Evolutionary conservation across 2,888 invertebrate genomes (phyloP).

Genomic region (Leucophora obtusa): DNA sequence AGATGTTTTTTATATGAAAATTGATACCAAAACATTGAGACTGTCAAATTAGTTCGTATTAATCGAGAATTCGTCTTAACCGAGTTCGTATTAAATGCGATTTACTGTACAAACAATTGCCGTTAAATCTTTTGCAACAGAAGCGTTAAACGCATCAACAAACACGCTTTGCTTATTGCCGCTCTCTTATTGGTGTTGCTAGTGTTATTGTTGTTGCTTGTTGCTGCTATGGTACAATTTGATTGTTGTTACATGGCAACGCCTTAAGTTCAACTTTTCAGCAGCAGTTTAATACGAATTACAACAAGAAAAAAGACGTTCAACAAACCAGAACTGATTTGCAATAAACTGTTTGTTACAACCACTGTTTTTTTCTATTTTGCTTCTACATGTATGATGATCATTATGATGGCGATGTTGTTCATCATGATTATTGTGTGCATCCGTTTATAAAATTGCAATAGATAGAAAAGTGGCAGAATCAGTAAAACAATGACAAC

Average conservation of each 20-base stretch:
- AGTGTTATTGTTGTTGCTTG: neutral
- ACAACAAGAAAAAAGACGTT: slow-evolving; percentile 41
- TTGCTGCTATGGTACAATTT: slow-evolving; percentile 39
- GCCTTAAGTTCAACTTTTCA: slow-evolving; percentile 56
- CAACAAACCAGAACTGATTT: slow-evolving; percentile 65
- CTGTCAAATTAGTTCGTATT: too few species aligned
- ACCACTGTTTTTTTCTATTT: slow-evolving; percentile 22
- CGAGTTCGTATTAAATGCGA: too few species aligned
- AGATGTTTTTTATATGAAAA: too few species aligned
- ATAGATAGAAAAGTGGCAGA: slow-evolving; percentile 48
- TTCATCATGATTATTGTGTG: slow-evolving; percentile 20
- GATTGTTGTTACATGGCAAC: slow-evolving; percentile 48
- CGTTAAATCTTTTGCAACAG: slow-evolving; percentile 62
- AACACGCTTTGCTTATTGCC: slow-evolving; percentile 20
- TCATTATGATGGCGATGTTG: slow-evolving; percentile 22
- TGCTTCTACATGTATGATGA: slow-evolving; percentile 12
- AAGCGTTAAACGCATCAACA: slow-evolving; percentile 60
- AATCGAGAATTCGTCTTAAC: too few species aligned
- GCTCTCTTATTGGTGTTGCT: slow-evolving; percentile 22
- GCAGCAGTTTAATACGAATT: slow-evolving; percentile 54
- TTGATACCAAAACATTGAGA: too few species aligned
- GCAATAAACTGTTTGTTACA: slow-evolving; percentile 59
- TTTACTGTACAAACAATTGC: slow-evolving; percentile 56
- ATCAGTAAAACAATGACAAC: slow-evolving; percentile 44
- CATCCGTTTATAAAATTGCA: slow-evolving; percentile 39